These are phyloP conservation scores for Malurus leucopterus DNA, from an alignment of 2,797 vertebrate species.

Conservation along the genomic window DNA sequence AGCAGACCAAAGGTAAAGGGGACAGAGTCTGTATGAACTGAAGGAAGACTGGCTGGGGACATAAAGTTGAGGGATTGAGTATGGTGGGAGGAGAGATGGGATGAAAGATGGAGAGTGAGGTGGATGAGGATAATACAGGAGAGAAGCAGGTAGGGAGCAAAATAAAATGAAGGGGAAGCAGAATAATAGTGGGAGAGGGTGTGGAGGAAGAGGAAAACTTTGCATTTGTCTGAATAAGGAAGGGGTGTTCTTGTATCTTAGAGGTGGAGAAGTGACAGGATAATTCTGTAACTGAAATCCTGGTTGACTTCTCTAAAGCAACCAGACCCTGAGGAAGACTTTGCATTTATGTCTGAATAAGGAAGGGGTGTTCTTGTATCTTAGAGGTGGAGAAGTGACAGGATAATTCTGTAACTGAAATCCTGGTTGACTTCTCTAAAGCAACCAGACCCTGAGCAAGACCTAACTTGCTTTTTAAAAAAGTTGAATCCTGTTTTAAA, in stretches of 20 bases:
- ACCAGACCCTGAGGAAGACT: background rate
- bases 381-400: background rate
- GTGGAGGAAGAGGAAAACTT: background rate
- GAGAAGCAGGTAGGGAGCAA: background rate
- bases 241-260: background rate
- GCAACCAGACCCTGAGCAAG: background rate
- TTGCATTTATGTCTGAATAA: background rate
- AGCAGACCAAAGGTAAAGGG: background rate
- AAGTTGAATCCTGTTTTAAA: background rate
- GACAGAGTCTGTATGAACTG: background rate
- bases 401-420: background rate
- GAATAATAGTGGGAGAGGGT: background rate
- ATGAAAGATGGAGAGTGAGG: background rate
- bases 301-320: background rate
- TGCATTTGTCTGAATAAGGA: background rate
- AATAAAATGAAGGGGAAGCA: background rate
- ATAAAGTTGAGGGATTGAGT: background rate
- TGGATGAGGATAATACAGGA: background rate
- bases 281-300: background rate
- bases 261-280: background rate
- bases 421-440: background rate
- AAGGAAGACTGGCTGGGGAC: background rate
- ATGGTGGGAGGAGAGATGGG: background rate
- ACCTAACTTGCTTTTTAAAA: background rate
- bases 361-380: background rate